phyloP scores from a whole-genome alignment of 2,797 vertebrate genomes.

The Lepus oiostolus region DNA sequence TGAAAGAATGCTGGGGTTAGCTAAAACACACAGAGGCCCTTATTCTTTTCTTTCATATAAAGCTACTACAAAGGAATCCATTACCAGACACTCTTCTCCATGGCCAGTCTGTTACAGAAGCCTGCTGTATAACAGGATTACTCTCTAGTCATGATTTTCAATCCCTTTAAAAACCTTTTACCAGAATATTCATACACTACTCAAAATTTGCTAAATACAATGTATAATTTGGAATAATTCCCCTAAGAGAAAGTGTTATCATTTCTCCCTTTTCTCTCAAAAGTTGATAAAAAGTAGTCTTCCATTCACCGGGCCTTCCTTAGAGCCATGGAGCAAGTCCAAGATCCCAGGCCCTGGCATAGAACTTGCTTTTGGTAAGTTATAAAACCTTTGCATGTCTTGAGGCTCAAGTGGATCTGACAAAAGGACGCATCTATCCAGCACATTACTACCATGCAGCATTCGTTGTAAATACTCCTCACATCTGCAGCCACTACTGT shows the following conservation, averaged over 20 bases:
- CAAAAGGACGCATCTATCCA: background rate
- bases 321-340: background rate
- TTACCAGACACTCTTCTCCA: background rate
- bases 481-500: background rate
- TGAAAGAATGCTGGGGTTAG: background rate
- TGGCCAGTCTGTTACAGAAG: background rate
- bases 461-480: too few species aligned
- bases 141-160: background rate
- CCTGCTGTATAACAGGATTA: background rate
- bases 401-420: background rate
- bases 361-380: background rate
- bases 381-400: background rate
- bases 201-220: background rate
- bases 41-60: background rate
- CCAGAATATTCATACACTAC: background rate
- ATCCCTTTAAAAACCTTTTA: background rate
- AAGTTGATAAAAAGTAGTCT: background rate
- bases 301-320: background rate
- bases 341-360: too few species aligned
- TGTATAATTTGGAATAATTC: background rate
- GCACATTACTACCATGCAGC: background rate
- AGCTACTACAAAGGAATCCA: background rate
- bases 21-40: background rate
- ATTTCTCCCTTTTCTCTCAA: background rate
- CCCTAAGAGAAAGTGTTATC: background rate